Percentiles rank a stretch among this genome's conserved stretches.
These are phyloP conservation scores for Daubentonia madagascariensis DNA, from an alignment of 2,113 vertebrate species.

Conservation along the genomic window DNA sequence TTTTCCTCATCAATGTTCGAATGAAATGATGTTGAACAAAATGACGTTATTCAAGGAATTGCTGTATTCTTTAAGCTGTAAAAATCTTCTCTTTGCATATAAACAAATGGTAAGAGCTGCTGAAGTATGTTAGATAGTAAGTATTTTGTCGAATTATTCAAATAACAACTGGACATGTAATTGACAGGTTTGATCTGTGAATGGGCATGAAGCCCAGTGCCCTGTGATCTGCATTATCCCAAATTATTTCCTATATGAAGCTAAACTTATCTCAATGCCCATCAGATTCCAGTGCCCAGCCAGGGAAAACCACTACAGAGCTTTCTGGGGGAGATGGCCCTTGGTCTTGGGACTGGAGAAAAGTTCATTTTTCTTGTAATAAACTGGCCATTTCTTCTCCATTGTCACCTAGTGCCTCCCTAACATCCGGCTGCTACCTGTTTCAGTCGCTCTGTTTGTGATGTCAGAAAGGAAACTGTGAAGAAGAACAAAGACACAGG, in stretches of 20 bases:
- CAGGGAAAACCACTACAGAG: background rate
- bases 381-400: background rate
- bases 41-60: background rate
- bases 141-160: constrained; percentile 14
- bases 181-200: background rate
- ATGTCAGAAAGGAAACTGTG: background rate
- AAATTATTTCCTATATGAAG: background rate
- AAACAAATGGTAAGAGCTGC: background rate
- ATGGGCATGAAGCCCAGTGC: background rate
- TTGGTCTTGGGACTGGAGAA: background rate
- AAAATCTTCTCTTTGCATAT: background rate
- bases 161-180: background rate
- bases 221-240: background rate
- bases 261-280: background rate
- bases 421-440: background rate
- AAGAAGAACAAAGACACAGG: background rate
- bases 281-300: background rate
- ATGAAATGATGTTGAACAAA: background rate
- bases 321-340: background rate
- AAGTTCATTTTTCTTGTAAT: background rate
- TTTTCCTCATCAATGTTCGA: background rate
- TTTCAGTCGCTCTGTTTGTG: background rate
- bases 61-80: background rate
- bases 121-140: background rate
- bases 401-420: background rate